phyloP scores from a whole-genome alignment of 2,888 invertebrate species.

The Encarsia formosa region DNA sequence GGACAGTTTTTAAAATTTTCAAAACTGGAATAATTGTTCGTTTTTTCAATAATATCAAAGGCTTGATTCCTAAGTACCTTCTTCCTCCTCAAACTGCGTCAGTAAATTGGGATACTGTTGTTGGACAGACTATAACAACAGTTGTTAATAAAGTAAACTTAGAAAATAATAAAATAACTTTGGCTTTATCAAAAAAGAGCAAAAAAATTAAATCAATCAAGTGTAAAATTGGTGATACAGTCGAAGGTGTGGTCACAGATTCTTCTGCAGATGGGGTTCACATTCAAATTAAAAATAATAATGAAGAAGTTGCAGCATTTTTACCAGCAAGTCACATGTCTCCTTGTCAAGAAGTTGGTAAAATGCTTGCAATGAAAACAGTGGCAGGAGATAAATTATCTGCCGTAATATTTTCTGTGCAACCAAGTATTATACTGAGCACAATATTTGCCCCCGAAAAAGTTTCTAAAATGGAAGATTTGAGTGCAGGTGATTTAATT shows the following conservation, averaged over 20 bases:
- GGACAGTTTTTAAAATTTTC: constrained; percentile 55
- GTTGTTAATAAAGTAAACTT: constrained; percentile 31
- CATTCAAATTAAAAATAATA: constrained; percentile 32
- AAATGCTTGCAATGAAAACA: constrained; percentile 35
- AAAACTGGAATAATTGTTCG: constrained; percentile 54
- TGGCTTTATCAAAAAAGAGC: constrained; percentile 8
- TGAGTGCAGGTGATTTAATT: constrained; percentile 36
- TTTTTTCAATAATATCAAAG: constrained; percentile 60
- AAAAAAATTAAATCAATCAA: constrained; percentile 4
- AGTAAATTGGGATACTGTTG: constrained; percentile 53
- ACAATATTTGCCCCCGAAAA: constrained; percentile 35
- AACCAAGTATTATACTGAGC: constrained; percentile 39
- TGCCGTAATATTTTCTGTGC: constrained; percentile 39
- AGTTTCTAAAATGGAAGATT: constrained; percentile 28
- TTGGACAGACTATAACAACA: constrained; percentile 57
- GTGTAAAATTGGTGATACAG: constrained; percentile 36
- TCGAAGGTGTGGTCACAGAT: constrained; percentile 41
- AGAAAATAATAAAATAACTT: constrained; percentile 23
- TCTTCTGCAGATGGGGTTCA: constrained; percentile 38
- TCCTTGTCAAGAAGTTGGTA: constrained; percentile 39
- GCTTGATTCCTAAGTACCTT: constrained; percentile 53
- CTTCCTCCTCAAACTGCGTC: constrained; percentile 42
- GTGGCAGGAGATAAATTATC: constrained; percentile 37
- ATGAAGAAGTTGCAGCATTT: constrained; percentile 32
- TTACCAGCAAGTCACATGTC: constrained; percentile 45